Conservation (phyloP, 2,888 invertebrate species). For the Petrophora chlorosata region DNA sequence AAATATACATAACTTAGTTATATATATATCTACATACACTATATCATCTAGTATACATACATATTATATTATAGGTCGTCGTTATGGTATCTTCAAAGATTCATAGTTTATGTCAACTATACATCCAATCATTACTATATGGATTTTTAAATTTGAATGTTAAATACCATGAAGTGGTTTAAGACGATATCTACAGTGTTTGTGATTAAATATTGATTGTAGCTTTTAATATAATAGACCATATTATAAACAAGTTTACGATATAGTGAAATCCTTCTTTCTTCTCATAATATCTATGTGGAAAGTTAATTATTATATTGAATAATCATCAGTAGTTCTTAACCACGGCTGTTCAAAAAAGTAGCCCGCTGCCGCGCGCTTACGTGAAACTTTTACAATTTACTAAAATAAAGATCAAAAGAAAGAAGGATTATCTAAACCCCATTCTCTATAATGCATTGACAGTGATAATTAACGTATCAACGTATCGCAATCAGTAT, state of each 20-base stretch:
- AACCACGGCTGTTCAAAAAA: constrained; percentile 2
- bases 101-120: constrained; percentile 28
- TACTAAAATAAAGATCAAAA: background rate
- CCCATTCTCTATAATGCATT: constrained; percentile 19
- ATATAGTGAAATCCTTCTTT: constrained; percentile 32
- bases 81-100: constrained; percentile 26
- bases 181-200: constrained; percentile 34
- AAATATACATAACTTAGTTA: constrained; percentile 30
- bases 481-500: constrained; percentile 44
- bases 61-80: constrained; percentile 21
- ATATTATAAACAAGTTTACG: constrained; percentile 32
- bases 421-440: constrained; percentile 21
- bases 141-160: constrained; percentile 35
- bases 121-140: constrained; percentile 22
- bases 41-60: constrained; percentile 29
- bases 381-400: background rate
- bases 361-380: constrained; percentile 8
- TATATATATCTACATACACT: constrained; percentile 25
- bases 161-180: constrained; percentile 35
- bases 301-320: constrained; percentile 18
- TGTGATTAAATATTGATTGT: constrained; percentile 37
- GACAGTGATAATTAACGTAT: constrained; percentile 11
- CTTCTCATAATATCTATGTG: constrained; percentile 16
- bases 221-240: constrained; percentile 38
- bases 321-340: constrained; percentile 11